Evolutionary conservation across 2,113 vertebrate species (phyloP).

Genomic region (Zapus hudsonius): DNA sequence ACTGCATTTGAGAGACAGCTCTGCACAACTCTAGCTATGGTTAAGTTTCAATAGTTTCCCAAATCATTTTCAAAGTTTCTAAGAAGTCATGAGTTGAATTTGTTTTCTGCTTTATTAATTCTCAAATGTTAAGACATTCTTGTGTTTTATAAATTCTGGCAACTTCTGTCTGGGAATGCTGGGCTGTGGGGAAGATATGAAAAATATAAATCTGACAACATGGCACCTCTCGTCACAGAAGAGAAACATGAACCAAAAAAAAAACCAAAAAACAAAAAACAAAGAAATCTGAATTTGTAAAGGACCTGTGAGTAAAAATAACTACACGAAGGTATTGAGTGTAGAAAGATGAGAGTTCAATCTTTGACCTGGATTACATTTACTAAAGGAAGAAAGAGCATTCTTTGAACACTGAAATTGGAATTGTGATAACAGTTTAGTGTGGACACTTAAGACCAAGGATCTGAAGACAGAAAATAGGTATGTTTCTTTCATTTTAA

Average conservation of each 20-base stretch:
- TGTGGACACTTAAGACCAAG: not conserved
- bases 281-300: not conserved
- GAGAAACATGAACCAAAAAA: not conserved
- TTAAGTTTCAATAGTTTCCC: conserved; percentile 6
- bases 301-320: not conserved
- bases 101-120: not conserved
- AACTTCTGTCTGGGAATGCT: not conserved
- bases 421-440: not conserved
- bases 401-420: not conserved
- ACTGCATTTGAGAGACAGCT: not conserved
- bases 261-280: not conserved
- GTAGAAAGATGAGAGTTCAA: not conserved
- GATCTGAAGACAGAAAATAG: not conserved
- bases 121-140: not conserved
- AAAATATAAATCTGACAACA: not conserved
- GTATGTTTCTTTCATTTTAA: not conserved
- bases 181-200: not conserved
- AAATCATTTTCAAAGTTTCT: conserved; percentile 34
- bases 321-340: not conserved
- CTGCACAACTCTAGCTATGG: not conserved
- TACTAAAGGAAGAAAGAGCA: not conserved
- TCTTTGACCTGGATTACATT: not conserved
- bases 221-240: not conserved
- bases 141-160: not conserved
- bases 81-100: not conserved